Evolutionary conservation across 2,113 vertebrate genomes (phyloP).

Genomic region (Podarcis cretensis): DNA sequence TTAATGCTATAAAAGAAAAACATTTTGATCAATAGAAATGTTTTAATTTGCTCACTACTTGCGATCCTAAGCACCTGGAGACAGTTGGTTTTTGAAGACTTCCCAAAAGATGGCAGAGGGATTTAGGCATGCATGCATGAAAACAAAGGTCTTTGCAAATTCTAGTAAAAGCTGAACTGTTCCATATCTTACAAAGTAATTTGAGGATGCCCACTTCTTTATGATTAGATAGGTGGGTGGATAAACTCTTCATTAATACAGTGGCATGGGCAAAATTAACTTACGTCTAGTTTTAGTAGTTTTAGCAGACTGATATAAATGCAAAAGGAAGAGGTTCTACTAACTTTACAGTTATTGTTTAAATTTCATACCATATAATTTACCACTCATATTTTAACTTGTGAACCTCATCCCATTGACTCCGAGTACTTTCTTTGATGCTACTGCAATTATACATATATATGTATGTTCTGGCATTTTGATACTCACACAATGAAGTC

Average conservation of each 20-base stretch:
- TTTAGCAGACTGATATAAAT: neutral
- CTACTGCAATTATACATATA: too few species aligned
- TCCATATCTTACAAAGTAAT: neutral
- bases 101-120: neutral
- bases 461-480: neutral
- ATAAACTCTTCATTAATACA: neutral
- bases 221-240: neutral
- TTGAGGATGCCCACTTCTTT: neutral
- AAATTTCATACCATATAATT: conserved; percentile 40
- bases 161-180: neutral
- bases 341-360: neutral
- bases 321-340: neutral
- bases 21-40: neutral
- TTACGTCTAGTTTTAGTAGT: neutral
- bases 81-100: too few species aligned
- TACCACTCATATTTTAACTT: conserved; percentile 22
- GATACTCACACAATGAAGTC: neutral
- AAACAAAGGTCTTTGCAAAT: neutral
- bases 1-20: neutral
- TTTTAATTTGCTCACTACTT: neutral
- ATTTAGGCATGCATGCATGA: neutral
- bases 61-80: too few species aligned
- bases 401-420: neutral
- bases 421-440: neutral
- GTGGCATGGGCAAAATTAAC: neutral